Evolutionary conservation across 2,113 vertebrate genomes (phyloP).

Genomic region (Pyrgilauda ruficollis): DNA sequence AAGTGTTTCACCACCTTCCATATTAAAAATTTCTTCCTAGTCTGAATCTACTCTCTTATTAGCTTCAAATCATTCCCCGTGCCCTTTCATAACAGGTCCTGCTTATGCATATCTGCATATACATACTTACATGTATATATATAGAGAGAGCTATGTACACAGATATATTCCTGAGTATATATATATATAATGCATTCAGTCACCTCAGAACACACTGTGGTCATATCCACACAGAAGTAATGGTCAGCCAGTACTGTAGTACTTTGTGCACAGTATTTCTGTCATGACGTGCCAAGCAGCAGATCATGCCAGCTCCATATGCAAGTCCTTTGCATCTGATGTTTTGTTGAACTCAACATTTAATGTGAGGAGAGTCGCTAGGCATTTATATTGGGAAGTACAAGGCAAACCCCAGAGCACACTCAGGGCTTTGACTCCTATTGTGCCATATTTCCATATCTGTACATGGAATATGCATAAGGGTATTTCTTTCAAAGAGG

Average conservation of each 20-base stretch:
- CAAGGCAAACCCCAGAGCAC: background rate
- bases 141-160: background rate
- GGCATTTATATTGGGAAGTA: background rate
- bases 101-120: background rate
- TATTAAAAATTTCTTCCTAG: background rate
- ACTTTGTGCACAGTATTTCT: background rate
- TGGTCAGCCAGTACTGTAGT: background rate
- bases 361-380: background rate
- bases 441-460: background rate
- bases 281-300: background rate
- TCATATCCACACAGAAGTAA: background rate
- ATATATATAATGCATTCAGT: background rate
- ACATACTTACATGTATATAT: no score
- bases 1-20: background rate
- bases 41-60: background rate
- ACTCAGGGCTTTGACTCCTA: background rate
- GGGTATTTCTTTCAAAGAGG: background rate
- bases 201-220: background rate
- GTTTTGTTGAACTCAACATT: background rate
- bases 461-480: background rate
- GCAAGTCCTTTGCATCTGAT: background rate
- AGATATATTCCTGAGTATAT: background rate
- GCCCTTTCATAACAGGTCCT: background rate
- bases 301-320: background rate
- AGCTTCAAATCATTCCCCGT: background rate